Evolutionary conservation across 2,888 invertebrate genomes (phyloP), one percentile per base, ranked within the genome.

Genomic region (Epistrophella euchroma): DNA sequence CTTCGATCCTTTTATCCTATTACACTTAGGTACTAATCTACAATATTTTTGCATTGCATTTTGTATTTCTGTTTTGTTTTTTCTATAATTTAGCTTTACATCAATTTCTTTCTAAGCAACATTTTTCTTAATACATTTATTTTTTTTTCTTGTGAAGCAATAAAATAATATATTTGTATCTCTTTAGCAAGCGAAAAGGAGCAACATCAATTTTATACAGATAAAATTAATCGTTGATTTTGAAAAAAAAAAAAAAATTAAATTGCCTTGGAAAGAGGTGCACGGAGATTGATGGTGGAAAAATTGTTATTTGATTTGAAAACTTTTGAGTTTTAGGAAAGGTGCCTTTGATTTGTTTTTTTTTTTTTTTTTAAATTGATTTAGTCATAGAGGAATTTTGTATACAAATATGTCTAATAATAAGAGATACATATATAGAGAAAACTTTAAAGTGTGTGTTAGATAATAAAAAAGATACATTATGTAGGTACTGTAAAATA

Each of bases 81-180:
- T 70, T 58, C 2, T 50, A 64, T 60, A 60, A 74, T 70, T 79
- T 76, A 84, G 79, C 83, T 84, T 88, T 83, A 86, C 77, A 83
- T 87, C 73, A 73, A 88, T 82, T 74, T 77, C 37, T 50, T 73
- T 68, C 86, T 86, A 86, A 82, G 77, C 74, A 74, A 70, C 66
- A 82, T 71, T 62, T 68, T 68, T 68, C 4, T 68, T 66, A 66
- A 52, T 68, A 52, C n/a, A 56, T 56, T 56, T 56, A 17, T 40
- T 35, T 55, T 50, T 52, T 56, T 43, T 73, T 73, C 4, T 32
- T 40, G 45, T 68, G 22, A 40, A 73, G 64, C 64, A 68, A 68
- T 68, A 68, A 68, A 68, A 68, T 66, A 50, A 68, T 37, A 70
- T 55, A 11, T 50, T 50, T 37, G 25, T 15, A 56, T 68, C 13